A percentile compares a stretch with the other conserved stretches of the same genome.
phyloP scores from a whole-genome alignment of 2,888 invertebrate genomes.

The Drosophila mercatorum region DNA sequence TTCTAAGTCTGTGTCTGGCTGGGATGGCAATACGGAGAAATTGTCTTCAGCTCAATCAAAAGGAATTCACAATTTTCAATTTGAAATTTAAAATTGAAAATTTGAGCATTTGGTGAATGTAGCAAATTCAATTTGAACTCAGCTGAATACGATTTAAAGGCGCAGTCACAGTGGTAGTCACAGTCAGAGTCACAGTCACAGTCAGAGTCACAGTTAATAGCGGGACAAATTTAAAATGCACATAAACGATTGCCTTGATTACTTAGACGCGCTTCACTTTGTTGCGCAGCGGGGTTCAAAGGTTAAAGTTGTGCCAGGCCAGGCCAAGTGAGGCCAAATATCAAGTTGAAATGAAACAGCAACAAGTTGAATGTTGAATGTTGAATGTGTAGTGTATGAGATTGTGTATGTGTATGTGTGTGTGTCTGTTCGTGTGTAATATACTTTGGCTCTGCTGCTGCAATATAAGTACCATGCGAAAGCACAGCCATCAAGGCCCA shows the following conservation, averaged over 20 bases:
- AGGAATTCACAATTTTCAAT: conserved; percentile 32
- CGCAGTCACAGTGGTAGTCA: neutral
- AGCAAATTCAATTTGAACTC: conserved; percentile 36
- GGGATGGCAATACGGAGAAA: neutral
- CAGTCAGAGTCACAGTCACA: neutral
- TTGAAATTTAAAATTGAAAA: conserved; percentile 3
- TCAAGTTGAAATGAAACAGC: conserved; percentile 50
- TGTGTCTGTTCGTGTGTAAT: conserved; percentile 2
- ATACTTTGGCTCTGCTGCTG: conserved; percentile 14
- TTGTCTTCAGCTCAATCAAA: conserved; percentile 24
- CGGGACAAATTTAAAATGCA: conserved; percentile 56
- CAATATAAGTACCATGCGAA: conserved; percentile 19
- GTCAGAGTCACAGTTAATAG: conserved; percentile 17
- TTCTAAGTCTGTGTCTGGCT: neutral
- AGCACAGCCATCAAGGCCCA: conserved; percentile 39
- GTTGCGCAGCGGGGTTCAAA: conserved; percentile 59
- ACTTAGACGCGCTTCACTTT: conserved; percentile 54
- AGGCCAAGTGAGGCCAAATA: conserved; percentile 3
- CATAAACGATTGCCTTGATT: conserved; percentile 72
- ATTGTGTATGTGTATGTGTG: neutral
- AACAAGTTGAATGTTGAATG: conserved; percentile 59
- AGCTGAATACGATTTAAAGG: neutral
- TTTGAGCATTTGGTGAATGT: conserved; percentile 2
- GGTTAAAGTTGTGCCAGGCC: conserved; percentile 43
- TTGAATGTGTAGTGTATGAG: neutral